Percentiles rank a stretch among this genome's conserved stretches.
Evolutionary conservation across 2,888 invertebrate genomes (phyloP).

Genomic region (Dryocosmus kuriphilus): DNA sequence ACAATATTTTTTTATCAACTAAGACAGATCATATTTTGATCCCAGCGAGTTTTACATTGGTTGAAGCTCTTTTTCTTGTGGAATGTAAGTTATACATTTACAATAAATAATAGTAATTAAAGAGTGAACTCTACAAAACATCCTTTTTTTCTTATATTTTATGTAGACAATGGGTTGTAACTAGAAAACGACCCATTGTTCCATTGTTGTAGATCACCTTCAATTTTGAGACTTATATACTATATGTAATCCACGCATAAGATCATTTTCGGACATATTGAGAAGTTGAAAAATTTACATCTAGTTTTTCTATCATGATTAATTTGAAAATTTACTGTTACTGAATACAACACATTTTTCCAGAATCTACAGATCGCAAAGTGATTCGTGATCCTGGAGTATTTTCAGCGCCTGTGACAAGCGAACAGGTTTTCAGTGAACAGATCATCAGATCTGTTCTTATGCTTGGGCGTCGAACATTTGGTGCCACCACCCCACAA

Average conservation of each 20-base stretch:
- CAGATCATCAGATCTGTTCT: slow-evolving; percentile 93
- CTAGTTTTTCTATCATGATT: neutral
- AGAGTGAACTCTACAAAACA: neutral
- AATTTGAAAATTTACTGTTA: slow-evolving; percentile 48
- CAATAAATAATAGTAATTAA: neutral
- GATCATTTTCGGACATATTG: slow-evolving; percentile 39
- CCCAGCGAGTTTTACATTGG: slow-evolving; percentile 34
- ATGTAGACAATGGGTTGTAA: neutral
- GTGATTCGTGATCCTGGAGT: slow-evolving; percentile 71
- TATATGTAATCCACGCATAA: neutral
- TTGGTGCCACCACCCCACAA: slow-evolving; percentile 93
- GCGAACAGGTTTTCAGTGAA: slow-evolving; percentile 89
- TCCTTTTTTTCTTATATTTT: too few species aligned
- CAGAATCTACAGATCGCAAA: slow-evolving; percentile 64
- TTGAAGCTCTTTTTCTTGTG: slow-evolving; percentile 54
- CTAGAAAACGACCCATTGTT: neutral
- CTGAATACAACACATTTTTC: slow-evolving; percentile 70
- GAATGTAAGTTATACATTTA: slow-evolving; percentile 54
- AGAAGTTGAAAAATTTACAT: slow-evolving; percentile 58
- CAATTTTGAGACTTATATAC: neutral
- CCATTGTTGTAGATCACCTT: neutral
- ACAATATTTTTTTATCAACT: neutral
- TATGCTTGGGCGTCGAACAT: slow-evolving; percentile 91
- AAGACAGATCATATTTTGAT: slow-evolving; percentile 1
- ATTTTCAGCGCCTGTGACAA: slow-evolving; percentile 82